Conservation (phyloP, 1,140 invertebrate species). For the Probaryconus sp. region DNA sequence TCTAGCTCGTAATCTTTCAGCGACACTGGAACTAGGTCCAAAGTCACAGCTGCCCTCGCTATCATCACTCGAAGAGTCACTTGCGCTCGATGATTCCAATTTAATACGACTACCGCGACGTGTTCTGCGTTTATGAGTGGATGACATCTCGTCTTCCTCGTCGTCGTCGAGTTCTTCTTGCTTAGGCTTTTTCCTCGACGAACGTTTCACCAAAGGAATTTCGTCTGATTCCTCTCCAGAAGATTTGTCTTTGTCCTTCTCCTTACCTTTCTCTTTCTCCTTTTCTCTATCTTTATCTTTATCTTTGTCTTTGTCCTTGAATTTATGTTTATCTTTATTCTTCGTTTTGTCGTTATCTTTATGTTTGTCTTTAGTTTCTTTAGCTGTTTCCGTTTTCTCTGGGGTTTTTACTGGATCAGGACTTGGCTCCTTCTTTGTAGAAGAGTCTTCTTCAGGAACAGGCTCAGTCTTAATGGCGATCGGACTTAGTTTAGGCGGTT, state of each 20-base stretch:
- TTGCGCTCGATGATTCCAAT: constrained; percentile 70
- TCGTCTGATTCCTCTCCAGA: constrained; percentile 72
- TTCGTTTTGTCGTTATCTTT: no score
- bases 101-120: constrained; percentile 72
- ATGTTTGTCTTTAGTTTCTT: no score
- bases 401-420: constrained; percentile 30
- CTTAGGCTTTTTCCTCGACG: constrained; percentile 61
- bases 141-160: constrained; percentile 68
- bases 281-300: no score
- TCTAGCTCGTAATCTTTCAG: constrained; percentile 66
- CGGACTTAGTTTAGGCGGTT: constrained; percentile 29
- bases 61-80: constrained; percentile 72
- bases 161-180: constrained; percentile 68
- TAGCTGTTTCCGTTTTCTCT: no score
- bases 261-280: no score
- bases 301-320: no score
- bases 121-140: constrained; percentile 61
- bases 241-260: constrained; percentile 45
- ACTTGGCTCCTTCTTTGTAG: constrained; percentile 45
- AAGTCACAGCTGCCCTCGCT: constrained; percentile 67
- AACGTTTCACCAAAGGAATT: constrained; percentile 69
- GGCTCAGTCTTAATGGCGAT: constrained; percentile 60
- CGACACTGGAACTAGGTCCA: constrained; percentile 68
- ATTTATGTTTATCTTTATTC: no score
- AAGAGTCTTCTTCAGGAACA: constrained; percentile 8